Conservation (phyloP, 1,140 invertebrate species). For the Plutomurus gul region DNA sequence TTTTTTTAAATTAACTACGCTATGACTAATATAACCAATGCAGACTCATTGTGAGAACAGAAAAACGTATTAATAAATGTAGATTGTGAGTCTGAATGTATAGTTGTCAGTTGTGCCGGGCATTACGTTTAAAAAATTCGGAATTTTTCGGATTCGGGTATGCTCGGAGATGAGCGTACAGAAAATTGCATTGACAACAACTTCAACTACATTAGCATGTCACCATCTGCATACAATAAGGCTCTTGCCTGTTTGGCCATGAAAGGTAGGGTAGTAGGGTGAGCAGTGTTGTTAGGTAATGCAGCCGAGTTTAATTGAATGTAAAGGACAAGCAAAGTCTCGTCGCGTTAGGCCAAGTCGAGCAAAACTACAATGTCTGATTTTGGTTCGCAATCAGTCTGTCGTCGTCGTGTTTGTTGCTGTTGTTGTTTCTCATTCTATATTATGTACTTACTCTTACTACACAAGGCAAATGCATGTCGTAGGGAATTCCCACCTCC, state of each 20-base stretch:
- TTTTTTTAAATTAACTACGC: too few relatives aligned
- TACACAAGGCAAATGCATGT: too few relatives aligned
- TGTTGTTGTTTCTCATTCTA: too few relatives aligned
- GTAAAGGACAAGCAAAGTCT: neutral
- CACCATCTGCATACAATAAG: slow-evolving; percentile 24
- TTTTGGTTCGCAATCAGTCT: neutral
- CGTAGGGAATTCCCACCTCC: too few relatives aligned
- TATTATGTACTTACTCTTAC: too few relatives aligned
- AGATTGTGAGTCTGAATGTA: too few relatives aligned
- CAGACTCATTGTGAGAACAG: too few relatives aligned
- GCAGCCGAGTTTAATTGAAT: neutral
- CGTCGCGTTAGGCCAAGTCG: neutral
- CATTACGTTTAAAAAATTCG: neutral
- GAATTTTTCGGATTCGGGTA: neutral
- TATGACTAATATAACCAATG: too few relatives aligned
- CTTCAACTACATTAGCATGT: neutral
- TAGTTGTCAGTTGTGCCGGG: neutral
- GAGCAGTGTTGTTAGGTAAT: neutral
- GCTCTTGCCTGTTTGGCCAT: slow-evolving; percentile 1
- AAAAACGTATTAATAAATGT: too few relatives aligned
- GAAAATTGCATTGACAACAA: slow-evolving; percentile 24
- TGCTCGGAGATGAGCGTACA: neutral
- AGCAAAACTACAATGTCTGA: slow-evolving; percentile 2
- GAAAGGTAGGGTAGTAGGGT: neutral
- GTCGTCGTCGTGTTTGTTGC: neutral